Conservation (phyloP, 2,113 vertebrate species). For the Semnopithecus entellus region DNA sequence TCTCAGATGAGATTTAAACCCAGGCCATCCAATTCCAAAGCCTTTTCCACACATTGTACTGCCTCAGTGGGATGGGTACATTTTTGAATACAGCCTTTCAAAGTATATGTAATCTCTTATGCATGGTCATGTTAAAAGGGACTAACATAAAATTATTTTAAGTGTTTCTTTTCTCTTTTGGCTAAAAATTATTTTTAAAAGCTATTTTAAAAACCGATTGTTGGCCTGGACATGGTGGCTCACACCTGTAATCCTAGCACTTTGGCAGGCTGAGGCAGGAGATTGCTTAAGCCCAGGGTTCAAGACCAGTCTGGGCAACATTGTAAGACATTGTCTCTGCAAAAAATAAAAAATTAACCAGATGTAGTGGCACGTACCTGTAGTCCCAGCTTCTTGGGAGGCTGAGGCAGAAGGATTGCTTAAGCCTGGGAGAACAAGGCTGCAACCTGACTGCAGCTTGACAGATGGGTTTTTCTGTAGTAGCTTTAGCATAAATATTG, state of each 20-base stretch:
- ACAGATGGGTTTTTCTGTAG: constrained; percentile 7
- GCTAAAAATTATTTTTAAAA: not conserved
- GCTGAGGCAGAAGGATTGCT: too few species aligned
- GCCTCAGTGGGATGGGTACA: not conserved
- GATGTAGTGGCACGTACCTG: too few species aligned
- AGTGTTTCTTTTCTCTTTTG: not conserved
- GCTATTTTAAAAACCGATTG: not conserved
- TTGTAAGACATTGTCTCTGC: too few species aligned
- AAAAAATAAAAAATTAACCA: too few species aligned
- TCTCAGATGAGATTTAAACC: not conserved
- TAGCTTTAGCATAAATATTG: constrained; percentile 18
- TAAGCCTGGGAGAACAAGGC: too few species aligned
- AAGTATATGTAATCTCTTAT: not conserved
- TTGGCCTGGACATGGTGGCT: not conserved
- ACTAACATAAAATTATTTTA: not conserved
- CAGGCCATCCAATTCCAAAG: not conserved
- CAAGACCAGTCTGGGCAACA: too few species aligned
- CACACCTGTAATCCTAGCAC: too few species aligned
- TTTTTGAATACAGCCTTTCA: constrained; percentile 14
- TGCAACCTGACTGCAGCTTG: not conserved
- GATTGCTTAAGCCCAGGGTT: too few species aligned
- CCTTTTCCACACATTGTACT: not conserved
- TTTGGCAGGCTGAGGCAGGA: too few species aligned
- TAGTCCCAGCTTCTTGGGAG: too few species aligned
- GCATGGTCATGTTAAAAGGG: not conserved